Base-by-base conservation (phyloP, 2,888 invertebrate genomes). In the Melanostoma scalare region DNA sequence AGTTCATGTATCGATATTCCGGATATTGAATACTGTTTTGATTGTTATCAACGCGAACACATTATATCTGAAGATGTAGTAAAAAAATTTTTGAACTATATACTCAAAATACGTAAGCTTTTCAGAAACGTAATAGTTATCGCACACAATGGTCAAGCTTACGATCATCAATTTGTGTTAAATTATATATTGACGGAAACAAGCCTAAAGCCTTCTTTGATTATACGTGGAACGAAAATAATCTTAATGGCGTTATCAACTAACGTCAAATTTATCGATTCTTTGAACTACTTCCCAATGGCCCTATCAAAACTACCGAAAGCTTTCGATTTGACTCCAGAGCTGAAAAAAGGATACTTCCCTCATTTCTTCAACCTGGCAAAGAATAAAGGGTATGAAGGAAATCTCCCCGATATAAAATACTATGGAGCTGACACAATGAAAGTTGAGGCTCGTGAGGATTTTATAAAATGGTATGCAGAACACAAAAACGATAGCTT, bases 281-380 rank as follows among this genome's bases (percentile, higher is more conserved):
- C 48, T 8, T 6, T 48, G 9, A 48, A n/a, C n/a, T 48, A 48
- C 9, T 48, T 10, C 9, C 48, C 48, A n/a, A 48, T 48, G n/a
- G 48, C n/a, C 1, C 9, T 48, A 48, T 48, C 48, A 1, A 20
- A 10, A 5, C n/a, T 48, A 5, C 6, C n/a, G 9, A 48, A 48
- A n/a, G 48, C 48, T 9, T 48, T 48, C n/a, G 48, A 48, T 48
- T 48, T 48, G 20, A 5, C 48, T n/a, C 48, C n/a, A 48, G 5
- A 5, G 5, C 9, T 48, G 9, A 9, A n/a, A n/a, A n/a, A n/a
- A n/a, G n/a, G n/a, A n/a, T n/a, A n/a, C n/a, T n/a, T n/a, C n/a
- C 9, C 9, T 42, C 6, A 8, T 42, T 42, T 8, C 9, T 42
- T 8, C 9, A 8, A 42, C 6, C 42, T 8, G 9, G 42, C 9